Percentiles rank a stretch among this genome's conserved stretches.
phyloP scores from a whole-genome alignment of 1,140 invertebrate species.

The Drosophila prosaltans region DNA sequence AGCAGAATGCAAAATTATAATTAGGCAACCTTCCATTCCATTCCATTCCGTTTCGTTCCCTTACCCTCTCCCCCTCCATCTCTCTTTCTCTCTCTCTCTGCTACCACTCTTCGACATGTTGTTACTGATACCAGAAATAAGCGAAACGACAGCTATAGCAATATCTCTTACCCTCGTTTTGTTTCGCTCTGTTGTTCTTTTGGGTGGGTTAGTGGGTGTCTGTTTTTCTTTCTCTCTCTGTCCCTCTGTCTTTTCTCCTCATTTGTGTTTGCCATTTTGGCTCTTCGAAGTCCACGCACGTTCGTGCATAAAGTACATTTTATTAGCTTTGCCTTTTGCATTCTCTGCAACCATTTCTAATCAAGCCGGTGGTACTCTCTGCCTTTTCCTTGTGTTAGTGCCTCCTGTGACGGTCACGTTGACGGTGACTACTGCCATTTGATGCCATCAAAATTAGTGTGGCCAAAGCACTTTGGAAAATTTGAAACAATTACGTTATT shows the following conservation, averaged over 20 bases:
- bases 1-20: conserved; percentile 81
- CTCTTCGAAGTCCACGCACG: conserved; percentile 63
- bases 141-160: conserved; percentile 27
- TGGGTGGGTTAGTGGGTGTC: not conserved
- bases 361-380: conserved; percentile 13
- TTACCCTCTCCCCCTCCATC: no score
- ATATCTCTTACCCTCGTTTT: not conserved
- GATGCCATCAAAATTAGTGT: conserved; percentile 26
- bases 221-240: not conserved
- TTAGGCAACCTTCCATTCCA: conserved; percentile 51
- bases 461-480: conserved; percentile 4
- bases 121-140: conserved; percentile 33
- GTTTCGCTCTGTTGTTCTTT: not conserved
- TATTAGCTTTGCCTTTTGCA: conserved; percentile 70
- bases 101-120: not conserved
- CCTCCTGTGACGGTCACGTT: no score
- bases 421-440: no score
- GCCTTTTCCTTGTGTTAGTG: not conserved
- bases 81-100: not conserved
- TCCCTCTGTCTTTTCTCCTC: not conserved
- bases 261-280: conserved; percentile 12
- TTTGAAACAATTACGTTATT: no score
- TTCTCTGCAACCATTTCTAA: conserved; percentile 24
- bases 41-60: no score
- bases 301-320: conserved; percentile 78